Evolutionary conservation across 2,797 vertebrate species (phyloP).

Genomic region (Chromobotia macracanthus): DNA sequence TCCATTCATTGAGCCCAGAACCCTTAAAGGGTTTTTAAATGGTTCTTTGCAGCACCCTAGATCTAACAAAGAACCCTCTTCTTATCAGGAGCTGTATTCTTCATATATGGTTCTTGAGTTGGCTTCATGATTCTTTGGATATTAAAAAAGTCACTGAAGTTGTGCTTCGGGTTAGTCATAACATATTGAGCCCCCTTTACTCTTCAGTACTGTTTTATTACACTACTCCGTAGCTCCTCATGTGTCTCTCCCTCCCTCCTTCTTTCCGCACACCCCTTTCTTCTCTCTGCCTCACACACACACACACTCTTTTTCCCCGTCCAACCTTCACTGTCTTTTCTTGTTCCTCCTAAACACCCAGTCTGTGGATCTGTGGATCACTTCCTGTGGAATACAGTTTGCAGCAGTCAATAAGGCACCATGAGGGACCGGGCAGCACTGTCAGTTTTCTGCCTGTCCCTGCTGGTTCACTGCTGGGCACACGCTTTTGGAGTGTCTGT

Average conservation of each 20-base stretch:
- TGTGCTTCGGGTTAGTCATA: background rate
- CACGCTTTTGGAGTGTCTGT: background rate
- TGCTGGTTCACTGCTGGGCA: constrained; percentile 44
- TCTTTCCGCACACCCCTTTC: background rate
- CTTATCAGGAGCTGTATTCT: background rate
- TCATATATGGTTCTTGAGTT: constrained; percentile 1
- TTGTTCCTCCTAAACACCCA: background rate
- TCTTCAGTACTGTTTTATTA: constrained; percentile 26
- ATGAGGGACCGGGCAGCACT: constrained; percentile 21
- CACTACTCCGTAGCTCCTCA: constrained; percentile 14
- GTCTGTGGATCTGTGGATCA: constrained; percentile 19
- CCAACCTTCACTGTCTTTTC: background rate
- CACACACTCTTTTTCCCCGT: background rate
- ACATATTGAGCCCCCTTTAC: background rate
- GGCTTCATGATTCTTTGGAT: background rate
- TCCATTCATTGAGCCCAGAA: background rate
- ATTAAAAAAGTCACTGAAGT: background rate
- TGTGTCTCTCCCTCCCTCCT: constrained; percentile 17
- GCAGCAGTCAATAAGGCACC: constrained; percentile 32
- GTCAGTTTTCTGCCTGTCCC: constrained; percentile 31
- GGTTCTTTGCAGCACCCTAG: background rate
- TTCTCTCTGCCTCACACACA: too few species aligned
- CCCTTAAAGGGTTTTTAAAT: background rate
- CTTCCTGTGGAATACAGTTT: constrained; percentile 17
- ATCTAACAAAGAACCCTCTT: background rate